Evolutionary conservation across 1,140 invertebrate genomes (phyloP).

Genomic region (Orius insidiosus): DNA sequence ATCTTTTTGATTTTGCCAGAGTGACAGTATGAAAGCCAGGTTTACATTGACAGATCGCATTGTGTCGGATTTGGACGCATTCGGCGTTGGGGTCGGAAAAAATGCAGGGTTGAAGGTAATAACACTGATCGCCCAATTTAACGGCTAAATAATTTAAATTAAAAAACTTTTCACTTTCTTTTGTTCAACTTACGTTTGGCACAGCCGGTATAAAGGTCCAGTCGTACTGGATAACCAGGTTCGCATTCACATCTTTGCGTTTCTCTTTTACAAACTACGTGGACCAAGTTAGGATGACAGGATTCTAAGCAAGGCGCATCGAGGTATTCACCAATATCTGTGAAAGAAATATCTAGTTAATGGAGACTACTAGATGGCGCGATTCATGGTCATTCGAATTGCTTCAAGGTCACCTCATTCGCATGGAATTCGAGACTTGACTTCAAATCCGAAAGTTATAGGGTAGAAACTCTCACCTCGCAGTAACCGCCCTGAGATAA

Average conservation of each 20-base stretch:
- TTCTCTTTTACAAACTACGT: conserved; percentile 54
- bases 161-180: too few relatives aligned
- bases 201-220: conserved; percentile 54
- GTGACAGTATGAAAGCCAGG: conserved; percentile 57
- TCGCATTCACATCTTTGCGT: conserved; percentile 55
- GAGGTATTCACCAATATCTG: conserved; percentile 50
- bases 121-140: conserved; percentile 66
- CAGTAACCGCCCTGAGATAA: too few relatives aligned
- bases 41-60: conserved; percentile 66
- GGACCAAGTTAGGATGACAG: conserved; percentile 49
- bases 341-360: conserved; percentile 19
- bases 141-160: too few relatives aligned
- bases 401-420: too few relatives aligned
- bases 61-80: conserved; percentile 65
- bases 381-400: too few relatives aligned
- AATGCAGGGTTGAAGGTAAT: conserved; percentile 58
- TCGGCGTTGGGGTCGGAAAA: conserved; percentile 58
- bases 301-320: conserved; percentile 55
- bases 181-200: conserved; percentile 49
- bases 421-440: too few relatives aligned
- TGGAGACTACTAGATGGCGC: too few relatives aligned
- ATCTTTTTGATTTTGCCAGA: conserved; percentile 47
- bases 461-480: too few relatives aligned
- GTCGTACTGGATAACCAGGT: conserved; percentile 52
- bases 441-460: too few relatives aligned